Conservation (phyloP, 2,113 vertebrate genomes). For the Tupaia tana region DNA sequence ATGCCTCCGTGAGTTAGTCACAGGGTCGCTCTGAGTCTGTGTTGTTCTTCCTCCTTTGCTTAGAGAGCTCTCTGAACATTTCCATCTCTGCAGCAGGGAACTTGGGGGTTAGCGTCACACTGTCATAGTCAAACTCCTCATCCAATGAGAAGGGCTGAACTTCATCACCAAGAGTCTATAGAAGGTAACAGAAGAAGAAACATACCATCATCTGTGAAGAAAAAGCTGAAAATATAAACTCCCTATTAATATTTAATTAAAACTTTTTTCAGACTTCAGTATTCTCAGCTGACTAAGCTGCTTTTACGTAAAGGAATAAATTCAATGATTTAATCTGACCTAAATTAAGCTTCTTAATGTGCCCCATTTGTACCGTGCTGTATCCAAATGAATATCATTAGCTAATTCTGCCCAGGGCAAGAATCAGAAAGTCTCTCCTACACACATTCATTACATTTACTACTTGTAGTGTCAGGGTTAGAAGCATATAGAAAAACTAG, state of each 20-base stretch:
- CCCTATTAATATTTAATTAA: conserved; percentile 87
- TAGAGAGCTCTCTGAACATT: conserved; percentile 43
- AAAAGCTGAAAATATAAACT: conserved; percentile 80
- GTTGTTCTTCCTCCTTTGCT: neutral
- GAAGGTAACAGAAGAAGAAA: conserved; percentile 44
- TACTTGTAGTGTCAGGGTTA: conserved; percentile 52
- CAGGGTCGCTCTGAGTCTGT: neutral
- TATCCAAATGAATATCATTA: conserved; percentile 86
- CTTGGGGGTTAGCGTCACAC: conserved; percentile 85
- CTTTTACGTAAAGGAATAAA: conserved; percentile 89
- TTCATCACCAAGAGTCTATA: conserved; percentile 84
- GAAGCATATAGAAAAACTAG: conserved; percentile 56
- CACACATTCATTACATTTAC: conserved; percentile 73
- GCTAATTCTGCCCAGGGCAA: conserved; percentile 83
- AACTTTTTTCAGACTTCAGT: conserved; percentile 82
- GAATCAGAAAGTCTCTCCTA: conserved; percentile 75
- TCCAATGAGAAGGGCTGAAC: conserved; percentile 87
- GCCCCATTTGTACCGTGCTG: conserved; percentile 82
- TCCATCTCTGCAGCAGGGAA: conserved; percentile 83
- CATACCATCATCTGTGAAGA: conserved; percentile 57
- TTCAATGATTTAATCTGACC: conserved; percentile 87
- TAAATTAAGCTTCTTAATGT: conserved; percentile 87
- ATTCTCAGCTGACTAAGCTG: conserved; percentile 85
- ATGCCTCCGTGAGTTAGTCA: conserved; percentile 36
- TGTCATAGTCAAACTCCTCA: conserved; percentile 89